Conservation (phyloP, 2,888 invertebrate species). For the Oasisia sp. region DNA sequence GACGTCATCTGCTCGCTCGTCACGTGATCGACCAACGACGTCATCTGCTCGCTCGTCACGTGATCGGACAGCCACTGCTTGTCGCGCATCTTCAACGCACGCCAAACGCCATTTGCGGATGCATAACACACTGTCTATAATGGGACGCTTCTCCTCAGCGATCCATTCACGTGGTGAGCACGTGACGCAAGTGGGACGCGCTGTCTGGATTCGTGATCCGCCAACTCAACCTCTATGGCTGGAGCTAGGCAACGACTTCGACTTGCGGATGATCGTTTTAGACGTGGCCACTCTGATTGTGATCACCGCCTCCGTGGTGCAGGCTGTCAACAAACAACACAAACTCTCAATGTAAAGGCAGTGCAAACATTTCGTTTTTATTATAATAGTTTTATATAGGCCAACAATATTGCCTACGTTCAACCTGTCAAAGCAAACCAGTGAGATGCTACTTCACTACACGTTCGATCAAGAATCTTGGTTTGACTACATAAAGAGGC, state of each 20-base stretch:
- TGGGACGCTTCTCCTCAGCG: neutral
- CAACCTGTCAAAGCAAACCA: too few species aligned
- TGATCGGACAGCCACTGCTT: too few species aligned
- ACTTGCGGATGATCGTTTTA: neutral
- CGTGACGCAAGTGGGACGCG: neutral
- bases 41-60: too few species aligned
- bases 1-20: neutral
- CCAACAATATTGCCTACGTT: too few species aligned
- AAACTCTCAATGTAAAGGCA: neutral
- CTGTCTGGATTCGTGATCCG: neutral
- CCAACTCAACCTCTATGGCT: neutral
- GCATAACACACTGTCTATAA: neutral
- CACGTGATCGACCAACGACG: too few species aligned
- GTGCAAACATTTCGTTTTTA: neutral
- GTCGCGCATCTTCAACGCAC: neutral
- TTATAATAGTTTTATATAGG: too few species aligned
- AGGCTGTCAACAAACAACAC: neutral
- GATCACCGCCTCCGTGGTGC: neutral
- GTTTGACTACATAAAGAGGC: too few species aligned
- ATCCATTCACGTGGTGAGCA: neutral
- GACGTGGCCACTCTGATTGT: neutral
- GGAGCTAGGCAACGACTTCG: slow-evolving; percentile 17
- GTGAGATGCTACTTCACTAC: too few species aligned
- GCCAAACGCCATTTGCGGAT: neutral
- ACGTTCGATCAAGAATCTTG: too few species aligned